Evolutionary conservation across 2,113 vertebrate genomes (phyloP).

Genomic region (Trachemys scripta): DNA sequence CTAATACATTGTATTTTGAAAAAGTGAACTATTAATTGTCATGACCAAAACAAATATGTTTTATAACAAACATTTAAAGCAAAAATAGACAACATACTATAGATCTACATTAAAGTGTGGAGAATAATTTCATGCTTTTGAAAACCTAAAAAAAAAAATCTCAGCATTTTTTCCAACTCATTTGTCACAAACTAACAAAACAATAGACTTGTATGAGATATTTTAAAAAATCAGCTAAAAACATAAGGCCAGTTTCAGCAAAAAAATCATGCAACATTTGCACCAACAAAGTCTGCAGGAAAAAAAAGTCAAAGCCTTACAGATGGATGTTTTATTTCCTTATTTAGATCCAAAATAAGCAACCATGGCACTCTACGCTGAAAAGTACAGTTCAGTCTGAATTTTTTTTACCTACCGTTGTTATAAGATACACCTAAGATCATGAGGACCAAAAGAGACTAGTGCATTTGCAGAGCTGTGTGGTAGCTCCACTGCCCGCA

Average conservation of each 20-base stretch:
- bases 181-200: background rate
- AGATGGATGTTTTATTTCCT: background rate
- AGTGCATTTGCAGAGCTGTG: background rate
- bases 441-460: background rate
- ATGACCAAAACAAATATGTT: background rate
- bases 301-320: background rate
- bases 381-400: background rate
- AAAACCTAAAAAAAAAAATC: background rate
- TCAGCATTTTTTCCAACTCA: background rate
- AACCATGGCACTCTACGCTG: background rate
- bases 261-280: background rate
- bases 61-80: background rate
- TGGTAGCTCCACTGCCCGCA: fast-evolving
- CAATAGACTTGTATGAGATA: background rate
- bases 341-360: background rate
- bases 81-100: background rate
- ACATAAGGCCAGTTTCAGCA: background rate
- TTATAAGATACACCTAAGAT: background rate
- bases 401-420: background rate
- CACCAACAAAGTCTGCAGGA: background rate
- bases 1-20: background rate
- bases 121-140: background rate
- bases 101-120: background rate
- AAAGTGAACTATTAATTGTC: background rate
- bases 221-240: background rate